Percentiles rank a stretch among this genome's conserved stretches.
phyloP scores from a whole-genome alignment of 2,888 invertebrate species.

The Eupithecia vulgata region DNA sequence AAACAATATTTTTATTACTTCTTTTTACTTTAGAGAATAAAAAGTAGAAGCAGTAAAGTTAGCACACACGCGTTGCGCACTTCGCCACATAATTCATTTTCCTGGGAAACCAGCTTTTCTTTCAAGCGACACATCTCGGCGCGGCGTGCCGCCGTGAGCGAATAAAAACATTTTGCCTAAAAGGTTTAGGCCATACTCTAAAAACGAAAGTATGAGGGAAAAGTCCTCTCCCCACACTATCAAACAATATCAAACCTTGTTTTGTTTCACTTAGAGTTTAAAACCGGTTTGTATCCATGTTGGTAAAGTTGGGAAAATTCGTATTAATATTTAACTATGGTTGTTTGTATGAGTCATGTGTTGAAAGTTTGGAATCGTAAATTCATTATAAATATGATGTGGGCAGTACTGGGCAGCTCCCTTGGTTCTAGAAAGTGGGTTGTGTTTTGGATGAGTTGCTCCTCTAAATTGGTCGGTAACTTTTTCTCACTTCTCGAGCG shows the following conservation, averaged over 20 bases:
- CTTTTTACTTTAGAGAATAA: no score
- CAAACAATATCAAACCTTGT: slow-evolving; percentile 12
- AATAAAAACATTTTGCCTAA: slow-evolving; percentile 46
- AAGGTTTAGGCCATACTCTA: slow-evolving; percentile 41
- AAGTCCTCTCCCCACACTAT: not conserved
- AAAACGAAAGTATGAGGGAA: slow-evolving; percentile 21
- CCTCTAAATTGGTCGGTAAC: no score
- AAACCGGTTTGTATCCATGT: slow-evolving; percentile 10
- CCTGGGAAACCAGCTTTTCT: slow-evolving; percentile 26
- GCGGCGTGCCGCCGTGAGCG: slow-evolving; percentile 31
- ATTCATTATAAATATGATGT: slow-evolving; percentile 11
- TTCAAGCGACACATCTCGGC: slow-evolving; percentile 38
- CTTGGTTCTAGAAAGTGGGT: not conserved
- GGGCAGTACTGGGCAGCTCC: not conserved
- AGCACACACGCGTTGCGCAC: not conserved
- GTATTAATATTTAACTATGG: slow-evolving; percentile 39
- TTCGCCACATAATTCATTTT: slow-evolving; percentile 36
- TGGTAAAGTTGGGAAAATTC: slow-evolving; percentile 27
- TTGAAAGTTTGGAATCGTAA: slow-evolving; percentile 18
- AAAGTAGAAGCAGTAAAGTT: not conserved
- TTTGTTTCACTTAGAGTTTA: not conserved
- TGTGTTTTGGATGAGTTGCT: no score
- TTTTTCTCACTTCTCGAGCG: no score
- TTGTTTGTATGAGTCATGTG: slow-evolving; percentile 12
- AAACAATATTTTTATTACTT: no score